Evolutionary conservation across 2,797 vertebrate species (phyloP).

Genomic region (Alosa sapidissima): DNA sequence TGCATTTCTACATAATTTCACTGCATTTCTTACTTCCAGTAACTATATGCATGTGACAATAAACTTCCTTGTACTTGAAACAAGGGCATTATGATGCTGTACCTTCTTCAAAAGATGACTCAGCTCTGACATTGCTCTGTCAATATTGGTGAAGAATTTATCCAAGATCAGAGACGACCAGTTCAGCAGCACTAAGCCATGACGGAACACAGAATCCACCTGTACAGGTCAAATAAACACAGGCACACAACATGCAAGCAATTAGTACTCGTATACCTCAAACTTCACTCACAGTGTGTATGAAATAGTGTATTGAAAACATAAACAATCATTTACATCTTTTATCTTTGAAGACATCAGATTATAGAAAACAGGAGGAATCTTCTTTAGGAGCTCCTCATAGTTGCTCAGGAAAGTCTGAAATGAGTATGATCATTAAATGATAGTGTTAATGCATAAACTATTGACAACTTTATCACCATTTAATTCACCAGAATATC

Average conservation of each 20-base stretch:
- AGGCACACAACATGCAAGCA: constrained; percentile 9
- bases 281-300: neutral
- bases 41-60: too few relatives aligned
- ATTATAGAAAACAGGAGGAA: constrained; percentile 69
- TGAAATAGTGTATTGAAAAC: neutral
- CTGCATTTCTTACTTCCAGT: too few relatives aligned
- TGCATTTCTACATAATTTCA: too few relatives aligned
- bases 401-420: constrained; percentile 77
- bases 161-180: constrained; percentile 82
- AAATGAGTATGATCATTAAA: constrained; percentile 18
- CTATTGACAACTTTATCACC: neutral
- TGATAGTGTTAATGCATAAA: neutral
- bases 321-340: constrained; percentile 63
- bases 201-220: constrained; percentile 75
- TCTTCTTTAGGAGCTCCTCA: constrained; percentile 70
- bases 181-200: constrained; percentile 75
- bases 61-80: too few relatives aligned
- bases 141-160: constrained; percentile 77
- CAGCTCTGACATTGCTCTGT: constrained; percentile 70
- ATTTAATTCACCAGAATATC: neutral
- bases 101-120: constrained; percentile 78
- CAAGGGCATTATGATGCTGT: constrained; percentile 36
- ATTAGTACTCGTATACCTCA: neutral
- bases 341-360: constrained; percentile 76
- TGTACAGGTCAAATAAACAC: constrained; percentile 48